Evolutionary conservation across 64 coral and sea anemone genomes (phyloP).

Genomic region (Cladopsammia gracilis): DNA sequence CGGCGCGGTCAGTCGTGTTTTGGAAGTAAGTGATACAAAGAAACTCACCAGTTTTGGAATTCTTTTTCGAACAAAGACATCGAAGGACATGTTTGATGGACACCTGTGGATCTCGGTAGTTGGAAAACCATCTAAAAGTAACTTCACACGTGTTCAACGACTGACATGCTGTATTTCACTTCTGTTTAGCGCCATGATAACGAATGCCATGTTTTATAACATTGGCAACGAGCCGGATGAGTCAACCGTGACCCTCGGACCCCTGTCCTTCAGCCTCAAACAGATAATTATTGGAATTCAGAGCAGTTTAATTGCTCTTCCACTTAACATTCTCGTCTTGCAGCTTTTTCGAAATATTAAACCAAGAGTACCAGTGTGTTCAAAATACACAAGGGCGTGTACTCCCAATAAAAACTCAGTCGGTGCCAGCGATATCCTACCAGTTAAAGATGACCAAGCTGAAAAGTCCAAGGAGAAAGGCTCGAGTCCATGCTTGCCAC

Average conservation of each 20-base stretch:
- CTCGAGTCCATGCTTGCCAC: not conserved
- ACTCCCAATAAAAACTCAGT: not conserved
- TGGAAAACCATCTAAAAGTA: slow-evolving; percentile 67
- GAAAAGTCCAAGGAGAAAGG: not conserved
- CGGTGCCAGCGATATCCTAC: not conserved
- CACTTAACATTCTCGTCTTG: slow-evolving; percentile 59
- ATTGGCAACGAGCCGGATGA: slow-evolving; percentile 5
- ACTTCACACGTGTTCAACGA: slow-evolving; percentile 75
- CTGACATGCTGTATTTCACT: slow-evolving; percentile 71
- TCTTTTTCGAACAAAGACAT: slow-evolving; percentile 36
- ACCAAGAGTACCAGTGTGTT: not conserved
- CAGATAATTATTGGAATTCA: slow-evolving; percentile 72
- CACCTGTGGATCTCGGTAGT: slow-evolving; percentile 78
- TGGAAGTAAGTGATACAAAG: slow-evolving; percentile 23
- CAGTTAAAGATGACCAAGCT: not conserved
- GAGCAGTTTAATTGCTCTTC: slow-evolving; percentile 69
- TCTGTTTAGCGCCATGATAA: slow-evolving; percentile 68
- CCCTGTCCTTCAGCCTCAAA: slow-evolving; percentile 34
- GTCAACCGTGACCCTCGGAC: slow-evolving; percentile 37
- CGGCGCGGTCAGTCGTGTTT: slow-evolving; percentile 17
- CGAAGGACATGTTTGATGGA: slow-evolving; percentile 57
- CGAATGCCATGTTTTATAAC: slow-evolving; percentile 71
- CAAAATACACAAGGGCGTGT: not conserved
- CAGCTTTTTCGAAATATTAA: slow-evolving; percentile 61
- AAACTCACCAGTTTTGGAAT: slow-evolving; percentile 49